Evolutionary conservation across 1,140 invertebrate species (phyloP).

Genomic region (Pseudobourletiella spinata): DNA sequence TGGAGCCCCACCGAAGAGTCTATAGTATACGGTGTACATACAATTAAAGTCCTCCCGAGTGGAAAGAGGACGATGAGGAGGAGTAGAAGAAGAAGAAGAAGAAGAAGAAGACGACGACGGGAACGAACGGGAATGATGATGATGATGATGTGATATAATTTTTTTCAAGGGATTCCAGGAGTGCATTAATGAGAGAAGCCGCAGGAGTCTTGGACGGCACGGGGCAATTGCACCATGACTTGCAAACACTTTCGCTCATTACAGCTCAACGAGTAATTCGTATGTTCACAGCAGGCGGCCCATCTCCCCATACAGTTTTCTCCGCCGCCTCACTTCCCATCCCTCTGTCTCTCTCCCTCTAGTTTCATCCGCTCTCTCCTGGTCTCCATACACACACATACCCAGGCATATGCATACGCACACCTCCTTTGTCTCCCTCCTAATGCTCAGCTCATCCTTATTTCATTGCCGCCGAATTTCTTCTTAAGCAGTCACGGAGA

Average conservation of each 20-base stretch:
- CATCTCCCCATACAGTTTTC: not conserved
- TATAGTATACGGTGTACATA: too few species aligned
- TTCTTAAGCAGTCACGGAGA: slow-evolving; percentile 17
- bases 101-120: not conserved
- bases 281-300: slow-evolving; percentile 31
- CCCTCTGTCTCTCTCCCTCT: not conserved
- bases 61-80: too few species aligned
- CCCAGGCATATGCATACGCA: too few species aligned
- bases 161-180: slow-evolving; percentile 34
- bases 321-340: not conserved
- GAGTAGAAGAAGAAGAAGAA: too few species aligned
- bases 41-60: too few species aligned
- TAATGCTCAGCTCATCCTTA: slow-evolving; percentile 20
- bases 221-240: slow-evolving; percentile 36
- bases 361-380: not conserved
- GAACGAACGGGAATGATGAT: not conserved
- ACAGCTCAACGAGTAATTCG: slow-evolving; percentile 36
- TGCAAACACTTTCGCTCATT: slow-evolving; percentile 36
- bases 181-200: slow-evolving; percentile 35
- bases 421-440: too few species aligned
- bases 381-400: not conserved
- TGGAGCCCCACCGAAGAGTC: too few species aligned
- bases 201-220: slow-evolving; percentile 26
- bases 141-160: slow-evolving; percentile 22
- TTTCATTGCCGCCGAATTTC: slow-evolving; percentile 14